These are phyloP conservation scores for Xiphophorus maculatus DNA, from an alignment of 2,113 vertebrate genomes.

Conservation along the genomic window DNA sequence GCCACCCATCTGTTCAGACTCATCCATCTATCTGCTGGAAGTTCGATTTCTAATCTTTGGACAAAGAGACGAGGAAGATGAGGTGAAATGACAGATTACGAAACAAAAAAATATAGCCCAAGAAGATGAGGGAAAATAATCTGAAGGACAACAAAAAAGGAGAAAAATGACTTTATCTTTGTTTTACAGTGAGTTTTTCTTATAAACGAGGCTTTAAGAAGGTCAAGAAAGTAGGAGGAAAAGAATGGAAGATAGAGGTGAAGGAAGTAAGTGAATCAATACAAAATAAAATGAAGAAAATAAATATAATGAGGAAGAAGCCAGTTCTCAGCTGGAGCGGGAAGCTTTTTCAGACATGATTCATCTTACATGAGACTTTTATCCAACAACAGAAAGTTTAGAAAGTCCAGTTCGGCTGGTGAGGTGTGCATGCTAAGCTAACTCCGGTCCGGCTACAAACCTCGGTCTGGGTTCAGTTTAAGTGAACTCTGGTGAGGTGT, in stretches of 20 bases:
- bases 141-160: background rate
- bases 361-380: too few species aligned
- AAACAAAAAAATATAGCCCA: conserved; percentile 1
- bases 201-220: too few species aligned
- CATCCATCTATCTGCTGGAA: conserved; percentile 38
- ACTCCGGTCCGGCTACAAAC: too few species aligned
- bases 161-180: background rate
- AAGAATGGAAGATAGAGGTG: too few species aligned
- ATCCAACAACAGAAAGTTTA: too few species aligned
- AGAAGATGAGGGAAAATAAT: background rate
- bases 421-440: too few species aligned
- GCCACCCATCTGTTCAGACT: conserved; percentile 61
- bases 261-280: background rate
- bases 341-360: too few species aligned
- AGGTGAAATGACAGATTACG: conserved; percentile 18
- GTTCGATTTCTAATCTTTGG: conserved; percentile 18
- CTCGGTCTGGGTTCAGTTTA: too few species aligned
- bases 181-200: background rate
- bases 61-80: conserved; percentile 1
- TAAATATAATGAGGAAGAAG: background rate
- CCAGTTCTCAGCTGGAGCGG: too few species aligned
- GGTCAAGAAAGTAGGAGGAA: background rate
- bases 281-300: background rate
- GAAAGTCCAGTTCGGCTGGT: too few species aligned
- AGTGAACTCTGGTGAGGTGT: too few species aligned